phyloP scores from a whole-genome alignment of 1,140 invertebrate genomes.

The Tyrophagus putrescentiae region DNA sequence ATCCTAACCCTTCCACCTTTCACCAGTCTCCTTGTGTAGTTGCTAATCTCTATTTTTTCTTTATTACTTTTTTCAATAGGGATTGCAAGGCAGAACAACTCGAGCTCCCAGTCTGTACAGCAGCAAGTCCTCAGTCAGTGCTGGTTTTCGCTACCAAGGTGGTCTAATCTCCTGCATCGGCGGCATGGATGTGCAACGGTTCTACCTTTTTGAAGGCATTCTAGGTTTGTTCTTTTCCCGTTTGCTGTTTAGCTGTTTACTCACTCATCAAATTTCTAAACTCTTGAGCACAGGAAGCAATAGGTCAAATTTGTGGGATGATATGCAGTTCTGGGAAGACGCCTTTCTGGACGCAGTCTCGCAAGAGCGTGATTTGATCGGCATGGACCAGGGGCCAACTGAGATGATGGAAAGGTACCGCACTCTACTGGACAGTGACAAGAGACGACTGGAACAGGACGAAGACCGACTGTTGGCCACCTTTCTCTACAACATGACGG shows the following conservation, averaged over 20 bases:
- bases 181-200: constrained; percentile 63
- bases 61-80: not conserved
- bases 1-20: too few relatives aligned
- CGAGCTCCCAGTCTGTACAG: constrained; percentile 78
- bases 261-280: too few relatives aligned
- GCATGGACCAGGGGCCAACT: constrained; percentile 95
- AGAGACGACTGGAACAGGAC: constrained; percentile 90
- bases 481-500: constrained; percentile 87
- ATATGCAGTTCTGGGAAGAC: constrained; percentile 99
- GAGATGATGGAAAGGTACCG: constrained; percentile 83
- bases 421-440: constrained; percentile 42
- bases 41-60: not conserved
- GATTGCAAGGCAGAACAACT: constrained; percentile 40
- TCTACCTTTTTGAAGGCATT: constrained; percentile 75
- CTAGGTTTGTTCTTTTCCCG: constrained; percentile 20
- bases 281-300: constrained; percentile 46
- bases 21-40: too few relatives aligned
- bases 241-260: too few relatives aligned
- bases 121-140: constrained; percentile 72
- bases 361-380: constrained; percentile 95
- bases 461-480: constrained; percentile 90
- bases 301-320: constrained; percentile 84
- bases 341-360: constrained; percentile 95
- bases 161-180: constrained; percentile 67
- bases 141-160: constrained; percentile 70